A percentile compares a stretch with the other conserved stretches of the same genome.
These are phyloP conservation scores for Tachina lurida DNA, from an alignment of 2,888 invertebrate genomes.

Conservation along the genomic window DNA sequence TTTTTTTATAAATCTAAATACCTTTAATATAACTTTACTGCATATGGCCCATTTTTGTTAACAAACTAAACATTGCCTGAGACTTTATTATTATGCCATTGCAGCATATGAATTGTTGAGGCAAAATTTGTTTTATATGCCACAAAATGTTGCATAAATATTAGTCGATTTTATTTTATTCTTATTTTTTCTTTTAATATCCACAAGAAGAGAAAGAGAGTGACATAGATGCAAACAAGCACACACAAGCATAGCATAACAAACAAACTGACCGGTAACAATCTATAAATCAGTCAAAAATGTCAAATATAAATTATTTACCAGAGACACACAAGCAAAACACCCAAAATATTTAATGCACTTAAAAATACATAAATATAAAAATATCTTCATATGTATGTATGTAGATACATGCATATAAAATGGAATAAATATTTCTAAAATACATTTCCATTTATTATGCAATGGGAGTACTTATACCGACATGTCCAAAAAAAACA, in stretches of 20 bases:
- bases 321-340: conserved; percentile 37
- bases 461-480: conserved; percentile 8
- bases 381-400: neutral
- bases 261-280: conserved; percentile 58
- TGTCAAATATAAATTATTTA: conserved; percentile 74
- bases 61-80: neutral
- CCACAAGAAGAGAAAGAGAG: neutral
- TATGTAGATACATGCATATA: neutral
- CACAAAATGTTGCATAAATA: conserved; percentile 60
- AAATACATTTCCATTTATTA: conserved; percentile 39
- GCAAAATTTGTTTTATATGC: conserved; percentile 45
- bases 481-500: neutral
- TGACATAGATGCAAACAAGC: neutral
- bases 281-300: conserved; percentile 74
- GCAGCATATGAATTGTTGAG: conserved; percentile 16
- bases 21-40: conserved; percentile 6
- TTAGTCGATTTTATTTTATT: conserved; percentile 35
- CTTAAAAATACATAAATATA: conserved; percentile 25
- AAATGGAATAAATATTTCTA: conserved; percentile 49
- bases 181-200: neutral
- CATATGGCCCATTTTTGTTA: neutral
- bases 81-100: conserved; percentile 13
- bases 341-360: conserved; percentile 51
- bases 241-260: neutral
- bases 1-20: neutral